These are phyloP conservation scores for Melopsittacus undulatus DNA, from an alignment of 2,797 vertebrate species.

Conservation along the genomic window DNA sequence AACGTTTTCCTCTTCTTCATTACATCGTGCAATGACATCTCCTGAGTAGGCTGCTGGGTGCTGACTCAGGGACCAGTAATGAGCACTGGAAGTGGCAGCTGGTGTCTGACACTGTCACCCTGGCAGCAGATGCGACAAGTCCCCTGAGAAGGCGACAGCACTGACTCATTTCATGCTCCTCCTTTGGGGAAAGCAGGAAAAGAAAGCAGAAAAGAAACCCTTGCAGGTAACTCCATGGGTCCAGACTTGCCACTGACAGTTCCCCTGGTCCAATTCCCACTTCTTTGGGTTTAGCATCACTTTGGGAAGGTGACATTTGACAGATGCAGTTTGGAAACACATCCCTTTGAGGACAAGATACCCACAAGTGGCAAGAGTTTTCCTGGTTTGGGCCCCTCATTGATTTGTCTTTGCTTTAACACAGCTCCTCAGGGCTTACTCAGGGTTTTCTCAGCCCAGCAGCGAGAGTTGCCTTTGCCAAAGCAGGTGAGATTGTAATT, in stretches of 20 bases:
- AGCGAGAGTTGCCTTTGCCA: not conserved
- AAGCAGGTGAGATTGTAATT: slow-evolving; percentile 10
- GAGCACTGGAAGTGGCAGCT: slow-evolving; percentile 14
- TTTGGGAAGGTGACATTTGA: not conserved
- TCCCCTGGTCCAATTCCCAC: not conserved
- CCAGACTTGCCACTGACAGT: not conserved
- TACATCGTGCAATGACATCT: not conserved
- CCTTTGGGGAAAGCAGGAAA: not conserved
- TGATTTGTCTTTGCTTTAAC: not conserved
- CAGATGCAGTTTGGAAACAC: not conserved
- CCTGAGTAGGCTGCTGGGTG: not conserved
- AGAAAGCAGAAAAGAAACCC: not conserved
- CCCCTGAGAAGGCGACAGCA: not conserved
- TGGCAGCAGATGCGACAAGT: not conserved
- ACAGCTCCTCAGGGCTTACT: not conserved
- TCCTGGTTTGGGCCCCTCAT: not conserved
- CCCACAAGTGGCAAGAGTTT: not conserved
- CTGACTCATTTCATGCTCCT: not conserved
- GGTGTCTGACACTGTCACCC: slow-evolving; percentile 23
- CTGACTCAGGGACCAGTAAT: not conserved
- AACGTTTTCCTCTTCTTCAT: not conserved
- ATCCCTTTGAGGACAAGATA: not conserved
- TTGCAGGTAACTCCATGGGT: not conserved
- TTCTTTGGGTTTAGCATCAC: not conserved
- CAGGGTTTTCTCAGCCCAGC: not conserved